These are phyloP conservation scores for Mustela nigripes DNA, from an alignment of 2,113 vertebrate species.

Conservation along the genomic window DNA sequence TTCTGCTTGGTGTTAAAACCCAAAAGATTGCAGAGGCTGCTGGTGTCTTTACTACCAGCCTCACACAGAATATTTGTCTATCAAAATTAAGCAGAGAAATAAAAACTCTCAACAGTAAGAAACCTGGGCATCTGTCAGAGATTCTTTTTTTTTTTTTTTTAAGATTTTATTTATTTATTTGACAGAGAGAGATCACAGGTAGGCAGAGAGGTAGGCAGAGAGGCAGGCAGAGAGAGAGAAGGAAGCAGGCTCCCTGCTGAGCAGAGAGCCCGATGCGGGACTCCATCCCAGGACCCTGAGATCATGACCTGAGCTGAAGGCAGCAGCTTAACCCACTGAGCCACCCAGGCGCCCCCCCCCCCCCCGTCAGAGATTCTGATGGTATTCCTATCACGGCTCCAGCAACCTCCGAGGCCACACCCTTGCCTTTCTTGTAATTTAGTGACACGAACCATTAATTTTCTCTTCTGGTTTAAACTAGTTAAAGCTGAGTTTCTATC, in stretches of 20 bases:
- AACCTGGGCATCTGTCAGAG: not conserved
- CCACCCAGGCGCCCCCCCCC: no score
- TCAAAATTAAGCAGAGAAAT: not conserved
- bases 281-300: no score
- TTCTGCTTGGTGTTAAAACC: not conserved
- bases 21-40: not conserved
- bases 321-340: no score
- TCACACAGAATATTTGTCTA: not conserved
- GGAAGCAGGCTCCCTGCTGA: no score
- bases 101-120: not conserved
- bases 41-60: not conserved
- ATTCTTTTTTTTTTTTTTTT: no score
- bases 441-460: not conserved
- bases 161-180: no score
- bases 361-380: no score
- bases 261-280: no score
- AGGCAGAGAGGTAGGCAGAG: no score
- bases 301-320: no score
- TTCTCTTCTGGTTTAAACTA: not conserved
- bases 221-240: no score
- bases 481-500: not conserved
- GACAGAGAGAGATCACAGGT: no score
- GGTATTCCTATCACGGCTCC: not conserved
- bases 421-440: not conserved
- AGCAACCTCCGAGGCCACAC: not conserved